Conservation (phyloP, 2,888 invertebrate genomes). For the Pilophorus perplexus region DNA sequence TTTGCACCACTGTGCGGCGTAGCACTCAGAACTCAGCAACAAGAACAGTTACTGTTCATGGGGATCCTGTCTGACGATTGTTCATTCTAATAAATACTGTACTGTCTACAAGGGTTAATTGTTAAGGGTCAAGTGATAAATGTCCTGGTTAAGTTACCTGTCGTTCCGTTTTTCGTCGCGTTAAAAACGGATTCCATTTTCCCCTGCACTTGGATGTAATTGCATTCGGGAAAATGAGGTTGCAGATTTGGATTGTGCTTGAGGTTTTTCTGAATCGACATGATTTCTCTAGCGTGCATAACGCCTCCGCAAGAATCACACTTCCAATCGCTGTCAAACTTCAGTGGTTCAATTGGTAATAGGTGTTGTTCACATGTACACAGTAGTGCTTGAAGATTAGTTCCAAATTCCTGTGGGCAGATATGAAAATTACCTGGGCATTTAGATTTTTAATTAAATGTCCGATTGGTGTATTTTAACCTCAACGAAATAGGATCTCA, state of each 20-base stretch:
- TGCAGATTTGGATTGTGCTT: neutral
- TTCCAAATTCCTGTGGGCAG: conserved; percentile 61
- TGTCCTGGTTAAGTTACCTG: too few species aligned
- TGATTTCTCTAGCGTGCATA: neutral
- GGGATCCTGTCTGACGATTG: too few species aligned
- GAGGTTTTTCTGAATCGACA: neutral
- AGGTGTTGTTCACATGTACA: conserved; percentile 59
- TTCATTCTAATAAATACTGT: too few species aligned
- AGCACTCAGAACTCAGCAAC: too few species aligned
- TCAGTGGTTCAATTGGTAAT: conserved; percentile 60
- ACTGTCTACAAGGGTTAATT: too few species aligned
- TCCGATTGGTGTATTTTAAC: too few species aligned
- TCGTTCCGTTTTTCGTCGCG: conserved; percentile 25
- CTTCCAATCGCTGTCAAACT: conserved; percentile 58
- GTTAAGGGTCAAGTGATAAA: too few species aligned
- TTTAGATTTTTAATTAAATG: too few species aligned
- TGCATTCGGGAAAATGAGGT: conserved; percentile 12
- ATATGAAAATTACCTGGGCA: too few species aligned
- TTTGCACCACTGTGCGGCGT: too few species aligned
- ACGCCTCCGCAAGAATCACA: conserved; percentile 52
- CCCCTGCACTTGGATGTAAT: conserved; percentile 26
- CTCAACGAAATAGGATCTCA: too few species aligned
- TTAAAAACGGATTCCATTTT: conserved; percentile 41
- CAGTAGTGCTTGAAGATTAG: conserved; percentile 59
- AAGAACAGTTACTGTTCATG: too few species aligned